Evolutionary conservation across 64 coral and sea anemone species (phyloP).

Genomic region (Pocillopora damicornis): DNA sequence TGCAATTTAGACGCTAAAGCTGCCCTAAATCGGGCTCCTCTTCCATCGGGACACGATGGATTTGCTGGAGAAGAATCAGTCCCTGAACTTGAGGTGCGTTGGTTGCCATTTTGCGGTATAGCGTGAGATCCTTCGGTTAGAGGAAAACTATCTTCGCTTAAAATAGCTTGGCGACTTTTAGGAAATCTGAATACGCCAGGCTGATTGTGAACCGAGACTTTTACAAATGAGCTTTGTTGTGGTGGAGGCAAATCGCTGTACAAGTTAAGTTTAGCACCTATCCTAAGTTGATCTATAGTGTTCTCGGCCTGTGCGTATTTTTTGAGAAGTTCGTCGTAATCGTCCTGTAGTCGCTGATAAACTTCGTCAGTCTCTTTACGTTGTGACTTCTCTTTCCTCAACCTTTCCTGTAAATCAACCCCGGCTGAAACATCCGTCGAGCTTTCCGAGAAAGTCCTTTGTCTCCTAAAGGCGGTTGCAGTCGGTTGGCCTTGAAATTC

Average conservation of each 20-base stretch:
- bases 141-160: slow-evolving; percentile 40
- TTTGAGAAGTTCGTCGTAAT: slow-evolving; percentile 80
- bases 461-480: slow-evolving; percentile 35
- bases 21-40: slow-evolving; percentile 65
- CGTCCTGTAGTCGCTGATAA: slow-evolving; percentile 74
- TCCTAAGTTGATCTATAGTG: slow-evolving; percentile 89
- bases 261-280: slow-evolving; percentile 90
- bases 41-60: slow-evolving; percentile 53
- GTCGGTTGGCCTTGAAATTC: slow-evolving; percentile 69
- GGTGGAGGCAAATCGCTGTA: slow-evolving; percentile 92
- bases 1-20: slow-evolving; percentile 73
- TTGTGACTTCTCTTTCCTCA: slow-evolving; percentile 44
- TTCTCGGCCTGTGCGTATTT: slow-evolving; percentile 94
- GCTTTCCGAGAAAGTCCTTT: slow-evolving; percentile 44
- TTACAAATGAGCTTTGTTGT: slow-evolving; percentile 72
- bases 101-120: slow-evolving; percentile 36
- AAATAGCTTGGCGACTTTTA: slow-evolving; percentile 56
- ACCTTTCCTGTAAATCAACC: slow-evolving; percentile 50
- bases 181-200: slow-evolving; percentile 75
- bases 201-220: slow-evolving; percentile 62
- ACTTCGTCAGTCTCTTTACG: slow-evolving; percentile 65
- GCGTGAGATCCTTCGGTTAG: neutral
- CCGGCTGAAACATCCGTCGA: slow-evolving; percentile 69
- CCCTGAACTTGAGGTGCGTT: slow-evolving; percentile 27
- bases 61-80: slow-evolving; percentile 40